Percentiles rank a stretch among this genome's conserved stretches.
These are phyloP conservation scores for Heliornis fulica DNA, from an alignment of 2,113 vertebrate species.

Conservation along the genomic window DNA sequence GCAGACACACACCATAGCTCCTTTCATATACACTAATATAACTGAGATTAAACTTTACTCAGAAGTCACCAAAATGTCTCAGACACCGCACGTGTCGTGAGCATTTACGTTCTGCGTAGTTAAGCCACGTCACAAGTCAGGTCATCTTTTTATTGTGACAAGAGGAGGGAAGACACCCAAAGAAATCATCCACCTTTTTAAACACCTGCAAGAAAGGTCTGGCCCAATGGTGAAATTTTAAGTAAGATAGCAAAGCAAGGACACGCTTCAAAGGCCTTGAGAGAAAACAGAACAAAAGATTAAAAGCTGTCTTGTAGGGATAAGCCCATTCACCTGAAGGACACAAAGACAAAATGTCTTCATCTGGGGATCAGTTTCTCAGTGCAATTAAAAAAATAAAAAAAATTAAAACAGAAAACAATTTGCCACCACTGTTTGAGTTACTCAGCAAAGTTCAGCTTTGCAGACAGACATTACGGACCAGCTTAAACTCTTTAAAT, in stretches of 20 bases:
- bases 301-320: not conserved
- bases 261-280: not conserved
- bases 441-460: not conserved
- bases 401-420: not conserved
- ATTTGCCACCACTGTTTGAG: not conserved
- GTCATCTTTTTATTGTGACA: not conserved
- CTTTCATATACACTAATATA: not conserved
- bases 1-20: not conserved
- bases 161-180: not conserved
- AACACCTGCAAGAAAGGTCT: not conserved
- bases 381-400: not conserved
- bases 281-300: not conserved
- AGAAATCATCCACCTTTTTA: not conserved
- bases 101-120: not conserved
- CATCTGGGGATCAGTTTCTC: not conserved
- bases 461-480: rapidly evolving
- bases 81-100: not conserved
- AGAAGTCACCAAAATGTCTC: not conserved
- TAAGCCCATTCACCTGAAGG: not conserved
- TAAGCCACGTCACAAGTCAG: not conserved
- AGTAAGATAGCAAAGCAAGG: not conserved
- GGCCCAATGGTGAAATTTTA: not conserved
- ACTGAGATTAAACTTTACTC: not conserved
- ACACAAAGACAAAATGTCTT: not conserved
- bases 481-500: not conserved